Conservation (phyloP, 1,140 invertebrate genomes). For the Bombus affinis region DNA sequence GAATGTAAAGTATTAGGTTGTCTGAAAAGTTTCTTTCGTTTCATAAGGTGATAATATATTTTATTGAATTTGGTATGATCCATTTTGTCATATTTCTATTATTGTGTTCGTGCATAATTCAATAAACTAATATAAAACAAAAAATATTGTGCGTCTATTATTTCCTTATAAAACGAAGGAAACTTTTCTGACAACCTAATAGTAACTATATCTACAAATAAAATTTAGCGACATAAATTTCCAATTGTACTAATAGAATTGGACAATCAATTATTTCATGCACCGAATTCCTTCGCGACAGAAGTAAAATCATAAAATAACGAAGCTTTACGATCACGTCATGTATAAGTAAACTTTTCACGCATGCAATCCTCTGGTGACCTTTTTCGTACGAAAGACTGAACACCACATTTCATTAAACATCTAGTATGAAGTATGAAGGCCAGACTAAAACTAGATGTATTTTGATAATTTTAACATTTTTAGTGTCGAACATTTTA, state of each 20-base stretch:
- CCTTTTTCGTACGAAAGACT: slow-evolving; percentile 39
- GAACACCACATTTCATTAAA: slow-evolving; percentile 43
- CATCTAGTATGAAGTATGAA: slow-evolving; percentile 32
- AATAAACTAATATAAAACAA: no score
- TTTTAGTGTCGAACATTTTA: not conserved
- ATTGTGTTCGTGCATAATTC: no score
- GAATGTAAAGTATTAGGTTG: not conserved
- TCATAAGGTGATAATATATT: no score
- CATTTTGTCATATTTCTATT: no score
- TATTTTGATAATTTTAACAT: slow-evolving; percentile 37
- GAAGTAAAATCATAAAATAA: not conserved
- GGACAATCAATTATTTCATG: not conserved
- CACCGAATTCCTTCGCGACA: not conserved
- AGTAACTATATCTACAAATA: not conserved
- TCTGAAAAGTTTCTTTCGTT: no score
- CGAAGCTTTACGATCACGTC: not conserved
- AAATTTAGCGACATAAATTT: not conserved
- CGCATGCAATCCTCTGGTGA: slow-evolving; percentile 26
- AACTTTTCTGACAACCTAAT: no score
- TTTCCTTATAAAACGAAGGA: no score
- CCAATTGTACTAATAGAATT: not conserved
- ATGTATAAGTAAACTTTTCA: slow-evolving; percentile 20
- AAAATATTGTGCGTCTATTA: no score
- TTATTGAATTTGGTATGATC: no score
- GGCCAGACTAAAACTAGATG: slow-evolving; percentile 24